phyloP scores from a whole-genome alignment of 2,888 invertebrate species.

The Corbicula japonica region DNA sequence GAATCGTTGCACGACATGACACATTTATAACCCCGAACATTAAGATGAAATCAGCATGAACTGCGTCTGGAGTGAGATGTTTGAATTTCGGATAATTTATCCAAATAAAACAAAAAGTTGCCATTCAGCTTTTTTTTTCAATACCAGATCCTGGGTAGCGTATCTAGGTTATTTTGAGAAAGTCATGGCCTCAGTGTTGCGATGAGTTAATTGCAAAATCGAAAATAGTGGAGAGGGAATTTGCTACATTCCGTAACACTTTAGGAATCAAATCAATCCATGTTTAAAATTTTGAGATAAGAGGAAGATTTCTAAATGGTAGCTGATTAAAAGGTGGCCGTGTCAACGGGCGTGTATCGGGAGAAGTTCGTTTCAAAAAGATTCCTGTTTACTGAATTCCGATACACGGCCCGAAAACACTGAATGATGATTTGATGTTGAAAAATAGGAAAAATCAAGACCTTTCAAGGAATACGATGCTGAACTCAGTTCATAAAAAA shows the following conservation, averaged over 20 bases:
- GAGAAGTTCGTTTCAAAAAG: conserved; percentile 2
- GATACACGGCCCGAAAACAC: background rate
- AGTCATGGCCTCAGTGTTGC: conserved; percentile 23
- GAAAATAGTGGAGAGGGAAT: conserved; percentile 26
- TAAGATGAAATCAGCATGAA: background rate
- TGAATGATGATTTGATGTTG: too few species aligned
- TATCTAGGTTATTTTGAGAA: conserved; percentile 1
- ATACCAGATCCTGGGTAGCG: conserved; percentile 2
- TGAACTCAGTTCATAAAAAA: too few species aligned
- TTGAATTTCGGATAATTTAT: conserved; percentile 14
- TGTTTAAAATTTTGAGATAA: conserved; percentile 45
- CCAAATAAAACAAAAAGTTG: background rate
- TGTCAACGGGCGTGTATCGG: conserved; percentile 19
- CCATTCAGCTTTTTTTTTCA: background rate
- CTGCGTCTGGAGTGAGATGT: background rate
- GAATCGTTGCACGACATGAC: too few species aligned
- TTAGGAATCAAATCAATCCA: conserved; percentile 43
- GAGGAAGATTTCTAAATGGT: conserved; percentile 20
- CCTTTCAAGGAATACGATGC: too few species aligned
- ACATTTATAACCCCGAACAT: conserved; percentile 1
- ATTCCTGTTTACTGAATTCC: conserved; percentile 11
- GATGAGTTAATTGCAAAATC: conserved; percentile 49
- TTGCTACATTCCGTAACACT: conserved; percentile 40
- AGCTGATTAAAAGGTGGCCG: conserved; percentile 16
- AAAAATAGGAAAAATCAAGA: too few species aligned